Evolutionary conservation across 2,888 invertebrate genomes (phyloP).

Genomic region (Lepidocyrtoides sp.): DNA sequence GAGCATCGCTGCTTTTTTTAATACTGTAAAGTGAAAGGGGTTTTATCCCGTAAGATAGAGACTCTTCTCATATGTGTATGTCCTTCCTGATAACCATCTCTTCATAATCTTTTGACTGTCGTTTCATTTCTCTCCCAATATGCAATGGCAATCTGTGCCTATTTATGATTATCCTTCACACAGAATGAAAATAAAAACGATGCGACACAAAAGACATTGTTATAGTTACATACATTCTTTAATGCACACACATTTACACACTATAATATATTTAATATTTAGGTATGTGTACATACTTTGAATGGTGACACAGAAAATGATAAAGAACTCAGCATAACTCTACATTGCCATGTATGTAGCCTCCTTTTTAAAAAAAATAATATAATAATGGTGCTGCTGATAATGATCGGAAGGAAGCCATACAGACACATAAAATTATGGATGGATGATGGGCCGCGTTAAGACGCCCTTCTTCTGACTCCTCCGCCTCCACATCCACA

Average conservation of each 20-base stretch:
- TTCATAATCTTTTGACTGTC: neutral
- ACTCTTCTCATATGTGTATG: neutral
- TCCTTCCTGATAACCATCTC: constrained; percentile 21
- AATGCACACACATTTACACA: neutral
- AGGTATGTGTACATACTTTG: too few relatives aligned
- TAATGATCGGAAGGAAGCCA: constrained; percentile 54
- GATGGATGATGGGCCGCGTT: neutral
- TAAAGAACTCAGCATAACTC: too few relatives aligned
- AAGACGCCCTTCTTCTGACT: constrained; percentile 42
- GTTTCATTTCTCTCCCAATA: neutral
- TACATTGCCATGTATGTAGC: too few relatives aligned
- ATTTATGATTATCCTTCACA: constrained; percentile 1
- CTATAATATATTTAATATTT: too few relatives aligned
- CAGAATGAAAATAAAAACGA: neutral
- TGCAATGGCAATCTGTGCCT: neutral
- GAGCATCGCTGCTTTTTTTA: too few relatives aligned
- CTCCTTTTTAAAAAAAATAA: constrained; percentile 14
- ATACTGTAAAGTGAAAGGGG: constrained; percentile 20
- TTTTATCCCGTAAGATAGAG: neutral
- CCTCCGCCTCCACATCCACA: neutral
- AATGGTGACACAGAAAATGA: neutral
- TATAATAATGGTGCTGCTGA: neutral
- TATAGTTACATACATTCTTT: neutral
- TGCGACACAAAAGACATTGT: too few relatives aligned
- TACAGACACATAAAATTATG: constrained; percentile 27